Base-by-base conservation (phyloP, 2,888 invertebrate genomes). In the Baccha elongata region DNA sequence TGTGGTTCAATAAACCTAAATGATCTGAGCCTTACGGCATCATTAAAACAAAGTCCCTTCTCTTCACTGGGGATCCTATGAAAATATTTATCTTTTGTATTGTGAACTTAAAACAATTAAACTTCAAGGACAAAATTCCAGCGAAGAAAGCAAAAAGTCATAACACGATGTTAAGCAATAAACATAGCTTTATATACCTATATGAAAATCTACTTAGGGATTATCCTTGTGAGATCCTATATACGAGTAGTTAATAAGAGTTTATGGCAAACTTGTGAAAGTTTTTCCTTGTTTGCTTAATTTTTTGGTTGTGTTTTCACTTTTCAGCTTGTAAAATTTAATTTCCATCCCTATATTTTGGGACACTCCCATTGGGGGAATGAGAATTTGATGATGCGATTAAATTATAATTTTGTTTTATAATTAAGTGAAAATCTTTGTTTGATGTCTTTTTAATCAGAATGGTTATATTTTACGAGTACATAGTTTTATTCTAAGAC, bases 1-100 rank as follows among this genome's bases (percentile, higher is more conserved):
- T 69, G 69, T 69, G 69, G 75, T 58, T 69, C 69, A 69, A 69
- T 69, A 75, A 75, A 60, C 75, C 67, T 75, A 75, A 75, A 75
- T 69, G 69, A 62, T 62, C 69, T 60, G 52, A 75, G 52, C 60
- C 75, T 62, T 58, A 75, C 50, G 62, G 52, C 44, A 44, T 68
- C 75, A 75, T 75, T 75, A 69, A 69, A 75, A 15, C 44, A 10
- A 23, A 21, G 67, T 53, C 42, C 35, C 2, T 5, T 1, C 15
- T 64, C 44, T n/a, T n/a, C 53, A 13, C n/a, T 10, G 6, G 26
- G 55, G 65, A 46, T 29, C 29, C 64, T 46, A 65, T 55, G 65
- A 65, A 55, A 65, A 52, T 72, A 62, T 52, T 40, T 58, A 40
- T 52, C 50, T 64, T 44, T 23, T 53, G 46, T 40, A 35, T 15